Percentiles rank a stretch among this genome's conserved stretches.
phyloP scores from a whole-genome alignment of 2,888 invertebrate species.

The Agonum fuliginosum region DNA sequence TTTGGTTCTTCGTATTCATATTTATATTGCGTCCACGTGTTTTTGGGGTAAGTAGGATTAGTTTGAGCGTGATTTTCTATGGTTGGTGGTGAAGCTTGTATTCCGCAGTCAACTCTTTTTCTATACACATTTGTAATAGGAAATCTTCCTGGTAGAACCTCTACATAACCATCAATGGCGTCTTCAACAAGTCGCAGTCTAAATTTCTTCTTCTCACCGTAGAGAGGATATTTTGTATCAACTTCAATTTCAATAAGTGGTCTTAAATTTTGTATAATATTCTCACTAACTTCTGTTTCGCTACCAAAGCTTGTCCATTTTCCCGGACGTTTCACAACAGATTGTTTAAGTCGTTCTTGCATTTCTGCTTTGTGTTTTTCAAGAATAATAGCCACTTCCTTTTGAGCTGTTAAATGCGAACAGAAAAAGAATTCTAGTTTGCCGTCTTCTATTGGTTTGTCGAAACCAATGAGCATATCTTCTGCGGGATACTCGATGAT shows the following conservation, averaged over 20 bases:
- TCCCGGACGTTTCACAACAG: slow-evolving; percentile 60
- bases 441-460: slow-evolving; percentile 75
- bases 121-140: slow-evolving; percentile 76
- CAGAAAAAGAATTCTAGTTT: slow-evolving; percentile 81
- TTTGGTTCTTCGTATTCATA: slow-evolving; percentile 69
- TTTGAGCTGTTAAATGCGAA: slow-evolving; percentile 75
- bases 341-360: slow-evolving; percentile 64
- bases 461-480: slow-evolving; percentile 79
- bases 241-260: slow-evolving; percentile 81
- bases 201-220: slow-evolving; percentile 4
- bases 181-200: slow-evolving; percentile 68
- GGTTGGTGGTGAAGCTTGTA: slow-evolving; percentile 77
- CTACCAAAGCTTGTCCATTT: slow-evolving; percentile 75
- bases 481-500: slow-evolving; percentile 71
- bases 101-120: slow-evolving; percentile 74
- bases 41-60: slow-evolving; percentile 79
- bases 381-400: slow-evolving; percentile 74
- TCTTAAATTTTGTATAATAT: slow-evolving; percentile 74
- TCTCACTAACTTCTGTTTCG: slow-evolving; percentile 77
- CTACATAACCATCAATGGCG: slow-evolving; percentile 81
- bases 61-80: slow-evolving; percentile 78
- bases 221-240: slow-evolving; percentile 78
- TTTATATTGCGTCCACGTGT: slow-evolving; percentile 81
- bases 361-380: slow-evolving; percentile 76
- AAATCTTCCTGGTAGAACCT: slow-evolving; percentile 78